A percentile compares a stretch with the other conserved stretches of the same genome.
These are phyloP conservation scores for Tinamus guttatus DNA, from an alignment of 2,113 vertebrate species.

Conservation along the genomic window DNA sequence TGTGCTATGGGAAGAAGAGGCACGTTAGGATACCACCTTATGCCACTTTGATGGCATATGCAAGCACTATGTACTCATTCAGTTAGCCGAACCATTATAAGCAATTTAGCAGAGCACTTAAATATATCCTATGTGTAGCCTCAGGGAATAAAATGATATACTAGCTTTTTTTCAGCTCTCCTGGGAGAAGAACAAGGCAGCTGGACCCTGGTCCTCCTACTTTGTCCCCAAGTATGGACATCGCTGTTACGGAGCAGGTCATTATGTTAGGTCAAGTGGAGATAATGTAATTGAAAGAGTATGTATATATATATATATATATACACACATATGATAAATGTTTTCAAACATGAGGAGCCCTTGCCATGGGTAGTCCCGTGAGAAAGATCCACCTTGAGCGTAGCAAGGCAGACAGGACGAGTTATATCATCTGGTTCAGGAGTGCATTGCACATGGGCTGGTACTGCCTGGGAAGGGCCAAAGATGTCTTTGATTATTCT, in stretches of 20 bases:
- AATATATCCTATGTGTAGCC: neutral
- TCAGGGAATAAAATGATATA: neutral
- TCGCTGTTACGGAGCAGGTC: neutral
- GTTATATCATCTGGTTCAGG: neutral
- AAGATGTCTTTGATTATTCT: neutral
- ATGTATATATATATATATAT: neutral
- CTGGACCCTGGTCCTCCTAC: neutral
- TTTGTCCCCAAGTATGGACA: neutral
- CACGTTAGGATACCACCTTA: neutral
- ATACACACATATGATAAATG: neutral
- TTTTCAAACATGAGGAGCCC: neutral
- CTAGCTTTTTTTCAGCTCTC: neutral
- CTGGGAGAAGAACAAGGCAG: neutral
- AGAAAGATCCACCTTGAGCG: neutral
- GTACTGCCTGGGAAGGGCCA: neutral
- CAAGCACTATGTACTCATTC: neutral
- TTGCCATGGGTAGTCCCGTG: neutral
- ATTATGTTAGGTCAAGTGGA: neutral
- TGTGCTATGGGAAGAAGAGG: neutral
- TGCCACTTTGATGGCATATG: neutral
- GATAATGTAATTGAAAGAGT: neutral
- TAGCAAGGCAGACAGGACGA: neutral
- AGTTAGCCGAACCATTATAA: neutral
- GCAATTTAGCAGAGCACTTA: conserved; percentile 5
- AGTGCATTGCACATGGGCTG: neutral